Conservation (phyloP, 2,888 invertebrate genomes). For the Corythucha ciliata region DNA sequence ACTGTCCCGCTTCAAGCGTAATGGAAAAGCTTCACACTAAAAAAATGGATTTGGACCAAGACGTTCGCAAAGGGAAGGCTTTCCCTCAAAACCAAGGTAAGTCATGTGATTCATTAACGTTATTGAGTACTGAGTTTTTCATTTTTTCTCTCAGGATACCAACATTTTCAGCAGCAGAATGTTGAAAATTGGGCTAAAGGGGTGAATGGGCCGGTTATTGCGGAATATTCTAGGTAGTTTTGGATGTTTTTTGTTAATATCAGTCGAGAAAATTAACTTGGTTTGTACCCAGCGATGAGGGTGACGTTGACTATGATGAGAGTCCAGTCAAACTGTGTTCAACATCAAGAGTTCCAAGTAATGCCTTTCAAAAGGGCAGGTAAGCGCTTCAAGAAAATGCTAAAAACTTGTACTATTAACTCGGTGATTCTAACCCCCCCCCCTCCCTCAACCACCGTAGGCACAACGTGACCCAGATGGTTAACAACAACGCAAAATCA, state of each 20-base stretch:
- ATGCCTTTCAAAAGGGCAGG: conserved; percentile 24
- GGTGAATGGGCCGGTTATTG: conserved; percentile 23
- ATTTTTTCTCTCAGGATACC: not conserved
- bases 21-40: conserved; percentile 29
- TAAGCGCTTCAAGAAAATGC: conserved; percentile 1
- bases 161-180: conserved; percentile 12
- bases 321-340: conserved; percentile 29
- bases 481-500: no score
- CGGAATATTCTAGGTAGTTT: conserved; percentile 27
- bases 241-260: not conserved
- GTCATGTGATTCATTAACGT: conserved; percentile 6
- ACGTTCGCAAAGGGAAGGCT: conserved; percentile 24
- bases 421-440: no score
- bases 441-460: no score
- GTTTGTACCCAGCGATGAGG: conserved; percentile 26
- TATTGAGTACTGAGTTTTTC: conserved; percentile 1
- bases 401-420: no score
- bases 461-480: no score
- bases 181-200: conserved; percentile 27
- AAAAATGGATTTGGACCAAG: conserved; percentile 27
- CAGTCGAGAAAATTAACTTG: not conserved
- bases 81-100: conserved; percentile 22
- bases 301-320: conserved; percentile 30
- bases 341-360: conserved; percentile 20
- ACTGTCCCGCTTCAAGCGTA: conserved; percentile 27